Evolutionary conservation across 2,797 vertebrate genomes (phyloP), one percentile per base, ranked within the genome.

Genomic region (Megaceryle alcyon): DNA sequence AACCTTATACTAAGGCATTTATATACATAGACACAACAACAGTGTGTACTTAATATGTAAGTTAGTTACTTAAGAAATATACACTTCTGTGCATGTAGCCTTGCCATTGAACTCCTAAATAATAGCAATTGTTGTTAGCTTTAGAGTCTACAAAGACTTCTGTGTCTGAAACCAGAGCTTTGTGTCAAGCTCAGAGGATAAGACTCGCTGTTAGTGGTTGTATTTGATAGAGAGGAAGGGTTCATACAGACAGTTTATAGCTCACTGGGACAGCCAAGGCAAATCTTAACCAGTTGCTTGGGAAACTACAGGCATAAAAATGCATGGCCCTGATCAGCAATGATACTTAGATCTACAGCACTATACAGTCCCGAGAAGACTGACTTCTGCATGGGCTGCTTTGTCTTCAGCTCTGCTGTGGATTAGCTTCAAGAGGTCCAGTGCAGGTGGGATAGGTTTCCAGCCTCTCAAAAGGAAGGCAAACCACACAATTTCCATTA

Each of bases 111-210:
- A 44, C n/a, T 63, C 28, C 33, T 49, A 54, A 81, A 56, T 33
- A 83, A 57, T 3, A 80, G 22, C 0, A 0, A 35, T 13, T 60
- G 35, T 44, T 0, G 0, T 54, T 73, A 82, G 57, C 51, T 63
- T 43, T 65, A 11, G 17, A 35, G 28, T 48, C 43, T 64, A 22
- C 10, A 18, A 35, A 88, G 70, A 69, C 41, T 56, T 82, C 69
- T 3, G 12, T 20, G 23, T 81, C 39, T 63, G 28, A 79, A 90
- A 66, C 33, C 31, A 80, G 59, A 68, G 17, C 43, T 81, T 81
- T 68, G 9, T 72, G 25, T 43, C 41, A 78, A 20, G 21, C 22
- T 76, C 28, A 53, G 54, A 64, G 16, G 29, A 14, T 60, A 59
- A 86, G 35, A 28, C 17, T 63, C 3, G 2, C 37, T 57, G 22